These are phyloP conservation scores for Linnaemya tessellans DNA, from an alignment of 2,888 invertebrate species.

Conservation along the genomic window DNA sequence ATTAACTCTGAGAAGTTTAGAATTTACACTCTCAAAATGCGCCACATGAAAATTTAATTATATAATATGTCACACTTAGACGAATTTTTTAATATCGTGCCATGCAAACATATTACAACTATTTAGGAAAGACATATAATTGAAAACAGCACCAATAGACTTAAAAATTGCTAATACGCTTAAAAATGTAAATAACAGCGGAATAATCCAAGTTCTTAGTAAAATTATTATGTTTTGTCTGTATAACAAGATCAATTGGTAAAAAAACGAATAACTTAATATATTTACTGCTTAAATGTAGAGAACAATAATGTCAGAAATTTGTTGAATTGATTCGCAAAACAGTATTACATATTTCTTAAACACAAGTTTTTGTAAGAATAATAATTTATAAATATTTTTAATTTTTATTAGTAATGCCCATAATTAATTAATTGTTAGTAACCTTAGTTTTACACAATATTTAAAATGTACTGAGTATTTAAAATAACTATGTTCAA, in stretches of 20 bases:
- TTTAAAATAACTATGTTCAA: conserved; percentile 47
- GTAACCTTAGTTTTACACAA: conserved; percentile 36
- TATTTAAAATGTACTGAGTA: conserved; percentile 49
- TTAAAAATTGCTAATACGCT: not conserved
- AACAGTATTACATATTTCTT: not conserved
- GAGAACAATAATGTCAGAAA: conserved; percentile 12
- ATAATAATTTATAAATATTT: conserved; percentile 47
- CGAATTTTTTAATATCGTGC: not conserved
- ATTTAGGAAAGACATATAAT: not conserved
- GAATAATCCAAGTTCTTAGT: not conserved
- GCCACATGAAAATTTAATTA: not conserved
- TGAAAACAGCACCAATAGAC: not conserved
- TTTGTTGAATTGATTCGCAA: conserved; percentile 27
- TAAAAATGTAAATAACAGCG: conserved; percentile 10
- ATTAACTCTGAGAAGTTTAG: not conserved
- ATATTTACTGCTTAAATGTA: not conserved
- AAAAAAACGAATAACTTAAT: not conserved
- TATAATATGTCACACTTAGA: not conserved
- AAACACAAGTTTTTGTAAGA: conserved; percentile 27
- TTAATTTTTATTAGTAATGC: conserved; percentile 12
- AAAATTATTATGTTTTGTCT: not conserved
- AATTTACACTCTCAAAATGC: not conserved
- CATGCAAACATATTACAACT: not conserved
- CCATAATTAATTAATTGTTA: conserved; percentile 34
- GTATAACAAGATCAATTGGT: conserved; percentile 37